These are phyloP conservation scores for Sebastes minor DNA, from an alignment of 2,797 vertebrate species.

Conservation along the genomic window DNA sequence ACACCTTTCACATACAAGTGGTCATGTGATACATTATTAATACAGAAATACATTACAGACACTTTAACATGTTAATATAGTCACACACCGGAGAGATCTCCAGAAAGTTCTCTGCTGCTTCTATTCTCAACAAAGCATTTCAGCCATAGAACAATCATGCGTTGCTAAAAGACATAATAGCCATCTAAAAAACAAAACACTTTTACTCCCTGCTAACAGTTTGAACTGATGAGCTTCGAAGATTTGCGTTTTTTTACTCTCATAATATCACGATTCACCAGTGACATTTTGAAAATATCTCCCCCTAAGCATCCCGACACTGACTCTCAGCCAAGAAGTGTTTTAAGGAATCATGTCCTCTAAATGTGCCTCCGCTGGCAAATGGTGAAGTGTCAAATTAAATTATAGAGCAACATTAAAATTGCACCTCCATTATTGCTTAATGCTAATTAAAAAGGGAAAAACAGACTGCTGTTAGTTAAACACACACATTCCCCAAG, in stretches of 20 bases:
- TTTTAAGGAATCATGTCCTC: conserved; percentile 15
- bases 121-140: neutral
- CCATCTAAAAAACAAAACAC: neutral
- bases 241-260: neutral
- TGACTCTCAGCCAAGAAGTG: conserved; percentile 20
- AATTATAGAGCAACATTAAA: conserved; percentile 23
- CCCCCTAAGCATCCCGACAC: neutral
- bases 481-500: neutral
- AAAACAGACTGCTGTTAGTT: neutral
- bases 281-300: conserved; percentile 1
- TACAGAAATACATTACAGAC: neutral
- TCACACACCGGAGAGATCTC: neutral
- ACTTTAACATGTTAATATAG: neutral
- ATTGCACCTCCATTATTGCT: neutral
- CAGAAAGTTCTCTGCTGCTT: neutral
- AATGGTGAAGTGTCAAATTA: conserved; percentile 26
- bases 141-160: neutral
- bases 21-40: neutral
- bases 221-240: neutral
- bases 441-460: neutral
- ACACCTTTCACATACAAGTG: neutral
- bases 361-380: neutral
- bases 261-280: neutral
- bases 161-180: neutral
- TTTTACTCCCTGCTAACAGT: neutral